Evolutionary conservation across 2,797 vertebrate genomes (phyloP).

Genomic region (Crocodylus rhombifer): DNA sequence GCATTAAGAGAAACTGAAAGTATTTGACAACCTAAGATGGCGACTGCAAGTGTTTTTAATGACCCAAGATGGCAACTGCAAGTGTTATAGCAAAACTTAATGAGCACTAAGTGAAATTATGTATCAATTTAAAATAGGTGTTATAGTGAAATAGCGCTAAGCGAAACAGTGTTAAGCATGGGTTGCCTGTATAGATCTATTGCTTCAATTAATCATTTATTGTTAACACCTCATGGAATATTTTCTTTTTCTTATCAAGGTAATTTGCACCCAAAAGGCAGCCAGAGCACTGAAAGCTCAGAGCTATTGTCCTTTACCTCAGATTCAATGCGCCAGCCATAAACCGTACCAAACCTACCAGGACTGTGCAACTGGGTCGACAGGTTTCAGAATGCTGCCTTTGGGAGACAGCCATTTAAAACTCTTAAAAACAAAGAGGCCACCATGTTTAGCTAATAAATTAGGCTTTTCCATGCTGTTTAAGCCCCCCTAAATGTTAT

Average conservation of each 20-base stretch:
- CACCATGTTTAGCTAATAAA: not conserved
- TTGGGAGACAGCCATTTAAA: not conserved
- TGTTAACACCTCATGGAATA: not conserved
- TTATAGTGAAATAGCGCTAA: too few species aligned
- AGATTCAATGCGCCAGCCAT: not conserved
- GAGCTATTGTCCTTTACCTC: not conserved
- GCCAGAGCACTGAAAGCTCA: not conserved
- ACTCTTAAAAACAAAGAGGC: not conserved
- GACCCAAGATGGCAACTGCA: too few species aligned
- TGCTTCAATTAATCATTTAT: not conserved
- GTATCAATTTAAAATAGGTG: too few species aligned
- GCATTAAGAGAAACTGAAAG: not conserved
- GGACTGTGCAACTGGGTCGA: not conserved
- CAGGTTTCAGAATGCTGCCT: not conserved
- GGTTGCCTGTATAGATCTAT: not conserved
- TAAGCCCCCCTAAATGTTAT: not conserved
- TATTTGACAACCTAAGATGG: too few species aligned
- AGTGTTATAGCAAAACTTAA: too few species aligned
- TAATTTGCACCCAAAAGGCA: fast-evolving
- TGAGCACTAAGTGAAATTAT: too few species aligned
- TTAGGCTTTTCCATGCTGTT: not conserved
- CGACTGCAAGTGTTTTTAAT: too few species aligned
- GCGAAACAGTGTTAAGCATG: too few species aligned
- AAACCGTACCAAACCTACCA: not conserved
- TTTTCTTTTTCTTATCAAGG: not conserved